Percentiles rank a stretch among this genome's conserved stretches.
Evolutionary conservation across 2,113 vertebrate genomes (phyloP).

Genomic region (Myanophis thanlyinensis): DNA sequence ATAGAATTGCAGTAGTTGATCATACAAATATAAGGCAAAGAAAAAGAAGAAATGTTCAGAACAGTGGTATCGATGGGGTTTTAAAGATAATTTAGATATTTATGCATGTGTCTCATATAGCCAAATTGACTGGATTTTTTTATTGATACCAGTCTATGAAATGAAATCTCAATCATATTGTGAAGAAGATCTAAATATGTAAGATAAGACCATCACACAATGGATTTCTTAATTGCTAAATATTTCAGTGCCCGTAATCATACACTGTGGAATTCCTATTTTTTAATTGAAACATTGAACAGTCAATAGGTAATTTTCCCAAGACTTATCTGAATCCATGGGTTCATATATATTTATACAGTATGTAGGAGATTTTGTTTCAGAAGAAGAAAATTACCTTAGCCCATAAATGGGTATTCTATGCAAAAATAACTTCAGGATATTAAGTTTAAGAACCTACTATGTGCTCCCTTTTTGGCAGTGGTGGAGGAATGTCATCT

Average conservation of each 20-base stretch:
- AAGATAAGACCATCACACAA: neutral
- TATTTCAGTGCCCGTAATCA: neutral
- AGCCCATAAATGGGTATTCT: neutral
- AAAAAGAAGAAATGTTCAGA: neutral
- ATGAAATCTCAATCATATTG: neutral
- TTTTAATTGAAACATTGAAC: neutral
- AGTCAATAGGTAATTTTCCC: neutral
- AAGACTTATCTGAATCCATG: neutral
- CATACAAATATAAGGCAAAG: neutral
- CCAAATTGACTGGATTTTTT: neutral
- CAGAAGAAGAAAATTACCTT: neutral
- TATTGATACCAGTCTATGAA: neutral
- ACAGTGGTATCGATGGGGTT: neutral
- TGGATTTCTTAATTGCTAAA: neutral
- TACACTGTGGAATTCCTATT: neutral
- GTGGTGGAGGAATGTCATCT: slow-evolving; percentile 44
- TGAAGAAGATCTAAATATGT: neutral
- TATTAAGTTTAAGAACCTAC: neutral
- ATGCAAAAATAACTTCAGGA: neutral
- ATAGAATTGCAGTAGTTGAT: neutral
- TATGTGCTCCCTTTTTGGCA: slow-evolving; percentile 46
- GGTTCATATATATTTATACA: neutral
- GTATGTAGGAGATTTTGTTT: neutral
- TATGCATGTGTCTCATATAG: neutral
- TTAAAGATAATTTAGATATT: neutral